Conservation (phyloP, 2,888 invertebrate species). For the Trachelus tabidus region DNA sequence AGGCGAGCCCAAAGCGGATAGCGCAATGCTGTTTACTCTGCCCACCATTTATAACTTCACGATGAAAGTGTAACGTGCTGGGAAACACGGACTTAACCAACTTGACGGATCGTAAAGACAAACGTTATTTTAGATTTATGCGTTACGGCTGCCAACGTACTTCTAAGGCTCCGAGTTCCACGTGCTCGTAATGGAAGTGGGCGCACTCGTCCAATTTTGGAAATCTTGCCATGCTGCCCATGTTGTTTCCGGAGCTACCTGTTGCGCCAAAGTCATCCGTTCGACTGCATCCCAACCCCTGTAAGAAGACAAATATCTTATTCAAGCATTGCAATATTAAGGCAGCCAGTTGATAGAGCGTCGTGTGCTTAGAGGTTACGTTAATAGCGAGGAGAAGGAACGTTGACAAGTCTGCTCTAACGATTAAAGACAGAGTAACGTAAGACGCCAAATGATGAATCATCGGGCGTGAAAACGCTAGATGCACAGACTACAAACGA, state of each 20-base stretch:
- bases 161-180: slow-evolving; percentile 84
- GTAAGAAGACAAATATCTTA: slow-evolving; percentile 21
- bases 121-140: not conserved
- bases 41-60: not conserved
- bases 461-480: slow-evolving; percentile 38
- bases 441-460: slow-evolving; percentile 35
- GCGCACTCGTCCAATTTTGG: slow-evolving; percentile 96
- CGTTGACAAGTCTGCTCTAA: slow-evolving; percentile 31
- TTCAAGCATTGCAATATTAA: not conserved
- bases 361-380: not conserved
- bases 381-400: not conserved
- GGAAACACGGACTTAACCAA: not conserved
- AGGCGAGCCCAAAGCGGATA: not conserved
- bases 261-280: slow-evolving; percentile 57
- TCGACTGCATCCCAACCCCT: slow-evolving; percentile 56
- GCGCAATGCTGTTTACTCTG: not conserved
- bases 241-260: slow-evolving; percentile 57
- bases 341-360: not conserved
- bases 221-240: slow-evolving; percentile 69
- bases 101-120: not conserved
- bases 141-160: slow-evolving; percentile 55
- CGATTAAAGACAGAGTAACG: slow-evolving; percentile 42
- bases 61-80: not conserved
- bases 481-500: slow-evolving; percentile 16
- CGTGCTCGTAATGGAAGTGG: slow-evolving; percentile 97